Conservation (phyloP, 2,113 vertebrate species). For the Nothocercus julius region DNA sequence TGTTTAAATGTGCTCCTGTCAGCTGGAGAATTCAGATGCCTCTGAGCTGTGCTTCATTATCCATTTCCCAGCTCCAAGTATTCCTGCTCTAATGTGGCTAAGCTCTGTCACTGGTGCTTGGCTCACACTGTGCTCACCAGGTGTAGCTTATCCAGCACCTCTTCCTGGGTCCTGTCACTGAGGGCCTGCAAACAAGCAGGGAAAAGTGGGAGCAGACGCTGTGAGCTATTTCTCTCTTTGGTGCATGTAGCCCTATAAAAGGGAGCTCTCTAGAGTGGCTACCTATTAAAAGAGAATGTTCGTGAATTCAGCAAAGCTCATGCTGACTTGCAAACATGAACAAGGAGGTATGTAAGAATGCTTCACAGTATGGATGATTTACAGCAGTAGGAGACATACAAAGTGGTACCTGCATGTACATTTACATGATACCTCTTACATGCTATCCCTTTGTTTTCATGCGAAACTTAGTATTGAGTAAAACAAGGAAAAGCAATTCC, state of each 20-base stretch:
- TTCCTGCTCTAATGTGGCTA: background rate
- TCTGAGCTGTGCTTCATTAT: background rate
- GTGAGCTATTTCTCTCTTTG: background rate
- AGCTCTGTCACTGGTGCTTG: background rate
- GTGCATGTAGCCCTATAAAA: background rate
- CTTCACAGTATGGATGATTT: background rate
- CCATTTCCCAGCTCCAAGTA: background rate
- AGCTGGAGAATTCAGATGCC: background rate
- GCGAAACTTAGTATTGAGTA: background rate
- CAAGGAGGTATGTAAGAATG: background rate
- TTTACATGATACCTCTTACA: background rate
- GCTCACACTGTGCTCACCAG: background rate
- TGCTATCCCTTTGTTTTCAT: background rate
- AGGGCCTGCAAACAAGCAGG: background rate
- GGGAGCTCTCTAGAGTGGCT: background rate
- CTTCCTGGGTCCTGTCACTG: background rate
- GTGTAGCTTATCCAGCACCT: background rate
- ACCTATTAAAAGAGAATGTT: background rate
- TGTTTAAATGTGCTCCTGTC: background rate
- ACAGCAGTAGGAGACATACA: background rate
- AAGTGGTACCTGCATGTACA: background rate
- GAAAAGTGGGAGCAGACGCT: background rate
- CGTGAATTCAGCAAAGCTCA: background rate
- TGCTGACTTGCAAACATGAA: background rate
- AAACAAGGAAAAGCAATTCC: background rate